Base-by-base conservation (phyloP, 92 coral and sea anemone genomes). In the Palythoa caribaeorum region DNA sequence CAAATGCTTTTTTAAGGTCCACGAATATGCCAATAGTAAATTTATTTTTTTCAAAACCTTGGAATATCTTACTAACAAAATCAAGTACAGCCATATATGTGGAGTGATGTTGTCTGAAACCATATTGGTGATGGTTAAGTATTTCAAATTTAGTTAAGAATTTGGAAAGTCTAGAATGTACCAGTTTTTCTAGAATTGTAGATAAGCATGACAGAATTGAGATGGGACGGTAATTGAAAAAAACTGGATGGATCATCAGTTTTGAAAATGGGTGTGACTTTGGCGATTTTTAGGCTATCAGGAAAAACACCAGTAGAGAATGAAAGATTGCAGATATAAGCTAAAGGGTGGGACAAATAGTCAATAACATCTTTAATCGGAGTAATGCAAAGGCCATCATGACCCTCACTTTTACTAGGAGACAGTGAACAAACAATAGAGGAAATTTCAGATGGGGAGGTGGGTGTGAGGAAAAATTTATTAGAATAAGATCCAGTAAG, bases 171-270 rank as follows among this genome's bases (percentile, higher is more conserved):
- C n/a, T n/a, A n/a, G n/a, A n/a, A n/a, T 76, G 78, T 75, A 87
- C 48, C 19, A 76, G 75, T 66, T 79, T 86, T 77, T 86, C 74
- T 1, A 86, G 38, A 54, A 86, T 70, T 77, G 75, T 86, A 86
- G 89, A 86, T 17, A 86, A 68, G 69, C 83, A 76, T n/a, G n/a
- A n/a, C n/a, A n/a, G n/a, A n/a, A n/a, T n/a, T n/a, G n/a, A n/a
- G n/a, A n/a, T n/a, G n/a, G 89, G 86, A 75, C 86, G 35, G 71
- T 79, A 78, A 69, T 87, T 78, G n/a, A 78, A 78, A 72, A 87
- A 78, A 63, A n/a, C 48, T 44, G 70, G 86, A 87, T 59, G 78
- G 85, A 78, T 78, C 86, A 68, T 70, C 79, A 20, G 39, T 68
- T 87, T 83, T 79, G 38, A 65, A 66, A 53, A 66, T 38, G 20